Percentiles rank a stretch among this genome's conserved stretches.
Conservation (phyloP, 2,797 vertebrate genomes). For the Esox lucius region DNA sequence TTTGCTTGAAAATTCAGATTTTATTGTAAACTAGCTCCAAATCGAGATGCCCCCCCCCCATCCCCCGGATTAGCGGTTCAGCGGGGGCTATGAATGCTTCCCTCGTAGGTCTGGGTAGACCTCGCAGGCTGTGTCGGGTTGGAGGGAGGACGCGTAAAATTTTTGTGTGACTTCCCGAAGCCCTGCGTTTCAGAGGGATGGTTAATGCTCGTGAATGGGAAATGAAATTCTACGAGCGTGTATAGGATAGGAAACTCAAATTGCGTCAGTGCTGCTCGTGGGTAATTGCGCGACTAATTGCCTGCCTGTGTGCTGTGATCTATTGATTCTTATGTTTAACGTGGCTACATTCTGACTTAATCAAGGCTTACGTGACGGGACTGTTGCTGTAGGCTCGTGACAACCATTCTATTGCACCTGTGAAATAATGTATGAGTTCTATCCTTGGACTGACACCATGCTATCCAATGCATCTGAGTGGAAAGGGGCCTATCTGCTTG, state of each 20-base stretch:
- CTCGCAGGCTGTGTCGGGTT: background rate
- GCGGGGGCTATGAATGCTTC: constrained; percentile 5
- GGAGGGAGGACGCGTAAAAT: background rate
- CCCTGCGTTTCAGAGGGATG: no score
- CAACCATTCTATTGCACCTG: constrained; percentile 34
- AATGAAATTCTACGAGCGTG: background rate
- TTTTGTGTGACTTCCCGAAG: background rate
- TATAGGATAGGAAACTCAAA: background rate
- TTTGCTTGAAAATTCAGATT: background rate
- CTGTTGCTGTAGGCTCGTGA: background rate
- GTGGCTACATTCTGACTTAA: background rate
- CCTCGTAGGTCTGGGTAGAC: background rate
- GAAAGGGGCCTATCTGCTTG: constrained; percentile 12
- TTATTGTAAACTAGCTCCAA: background rate
- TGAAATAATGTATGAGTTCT: constrained; percentile 67
- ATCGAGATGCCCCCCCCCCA: background rate
- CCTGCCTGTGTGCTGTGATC: background rate
- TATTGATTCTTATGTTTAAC: no score
- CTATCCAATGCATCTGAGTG: constrained; percentile 12
- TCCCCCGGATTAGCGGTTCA: constrained; percentile 29
- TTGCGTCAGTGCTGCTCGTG: background rate
- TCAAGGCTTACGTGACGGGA: background rate
- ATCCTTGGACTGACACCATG: constrained; percentile 52
- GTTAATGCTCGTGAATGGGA: background rate
- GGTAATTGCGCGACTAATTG: background rate